Base-by-base conservation (phyloP, 2,797 vertebrate genomes). In the Chloroceryle inda region DNA sequence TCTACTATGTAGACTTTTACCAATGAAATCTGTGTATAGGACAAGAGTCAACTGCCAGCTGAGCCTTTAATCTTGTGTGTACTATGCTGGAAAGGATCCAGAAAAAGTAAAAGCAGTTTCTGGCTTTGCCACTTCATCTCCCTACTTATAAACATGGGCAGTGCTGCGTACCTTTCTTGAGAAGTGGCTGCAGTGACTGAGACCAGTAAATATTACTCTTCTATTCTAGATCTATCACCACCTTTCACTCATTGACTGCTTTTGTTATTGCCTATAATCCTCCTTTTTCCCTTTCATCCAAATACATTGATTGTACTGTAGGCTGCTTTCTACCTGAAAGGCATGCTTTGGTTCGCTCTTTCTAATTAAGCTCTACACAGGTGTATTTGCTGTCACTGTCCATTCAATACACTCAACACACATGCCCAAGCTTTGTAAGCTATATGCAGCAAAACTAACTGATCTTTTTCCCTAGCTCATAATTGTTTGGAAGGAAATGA, bases 401-500 rank as follows among this genome's bases (percentile, higher is more conserved):
- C 20, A 52, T 45, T 88, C 42, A 68, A 31, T 42, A 23, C 7
- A 31, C 69, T 91, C 37, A 90, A 53, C 18, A 13, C 56, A 56
- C 19, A 61, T 76, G 55, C 23, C 40, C 56, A 81, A 75, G 24
- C 59, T 81, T 91, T 71, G 45, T 42, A 76, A 88, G 58, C 38
- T 44, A 49, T 59, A 66, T 89, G 45, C 42, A 88, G 76, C 16
- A 73, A 42, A 90, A 81, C 14, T 71, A 59, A 63, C 50, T 13
- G 20, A 87, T 90, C 66, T 63, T 91, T 83, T 89, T 37, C 61
- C 62, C 27, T 15, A 68, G 50, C 21, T 86, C 53, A 76, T 78
- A 52, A 84, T 72, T 45, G 71, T 83, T 89, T 47, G 73, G 52
- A 84, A 92, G 83, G 59, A 92, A 91, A 67, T 73, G 67, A 94